A percentile compares a stretch with the other conserved stretches of the same genome.
Evolutionary conservation across 2,888 invertebrate genomes (phyloP).

Genomic region (Agrochola lychnidis): DNA sequence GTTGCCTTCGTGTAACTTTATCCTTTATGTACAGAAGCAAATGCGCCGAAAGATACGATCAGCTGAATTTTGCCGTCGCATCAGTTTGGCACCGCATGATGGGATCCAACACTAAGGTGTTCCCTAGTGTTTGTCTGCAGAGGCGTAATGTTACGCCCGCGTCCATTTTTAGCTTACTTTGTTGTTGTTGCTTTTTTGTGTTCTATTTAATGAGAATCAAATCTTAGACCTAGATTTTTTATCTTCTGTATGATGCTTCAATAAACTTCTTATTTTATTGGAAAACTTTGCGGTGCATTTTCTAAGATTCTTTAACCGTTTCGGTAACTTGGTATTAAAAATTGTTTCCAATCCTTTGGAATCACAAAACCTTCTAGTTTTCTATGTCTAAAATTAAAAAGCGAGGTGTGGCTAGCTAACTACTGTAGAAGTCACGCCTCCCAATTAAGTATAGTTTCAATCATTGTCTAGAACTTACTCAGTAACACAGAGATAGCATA

Average conservation of each 20-base stretch:
- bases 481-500: neutral
- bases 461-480: conserved; percentile 22
- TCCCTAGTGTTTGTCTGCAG: no score
- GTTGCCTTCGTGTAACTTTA: neutral
- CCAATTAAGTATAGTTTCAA: conserved; percentile 23
- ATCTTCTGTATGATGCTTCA: neutral
- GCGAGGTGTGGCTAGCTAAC: neutral
- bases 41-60: neutral
- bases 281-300: neutral
- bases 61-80: neutral
- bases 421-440: conserved; percentile 1
- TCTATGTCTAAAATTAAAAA: neutral
- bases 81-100: neutral
- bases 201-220: neutral
- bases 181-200: neutral
- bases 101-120: no score
- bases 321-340: neutral
- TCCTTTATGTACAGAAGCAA: neutral
- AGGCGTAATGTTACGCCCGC: neutral
- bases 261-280: neutral
- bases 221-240: neutral
- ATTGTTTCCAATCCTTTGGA: neutral
- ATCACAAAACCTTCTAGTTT: neutral
- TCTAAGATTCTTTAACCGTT: neutral
- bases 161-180: neutral